Conservation (phyloP, 2,113 vertebrate genomes). For the Melanerpes formicivorus region DNA sequence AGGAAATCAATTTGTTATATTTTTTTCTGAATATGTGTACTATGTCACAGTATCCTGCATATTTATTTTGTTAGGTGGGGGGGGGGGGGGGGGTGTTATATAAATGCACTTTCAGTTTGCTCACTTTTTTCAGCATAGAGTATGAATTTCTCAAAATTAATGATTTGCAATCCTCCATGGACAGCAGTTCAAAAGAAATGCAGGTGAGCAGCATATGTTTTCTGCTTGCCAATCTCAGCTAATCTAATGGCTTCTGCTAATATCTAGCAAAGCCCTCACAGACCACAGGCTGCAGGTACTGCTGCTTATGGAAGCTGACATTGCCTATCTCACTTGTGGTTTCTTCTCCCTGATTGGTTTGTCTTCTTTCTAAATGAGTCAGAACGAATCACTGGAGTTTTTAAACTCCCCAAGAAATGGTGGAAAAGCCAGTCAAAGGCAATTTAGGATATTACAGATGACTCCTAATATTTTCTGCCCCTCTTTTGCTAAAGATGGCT, state of each 20-base stretch:
- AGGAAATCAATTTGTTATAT: neutral
- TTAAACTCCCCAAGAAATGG: neutral
- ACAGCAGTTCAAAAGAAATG: conserved; percentile 10
- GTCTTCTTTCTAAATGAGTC: neutral
- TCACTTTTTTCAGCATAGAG: neutral
- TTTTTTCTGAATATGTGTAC: neutral
- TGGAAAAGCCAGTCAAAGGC: neutral
- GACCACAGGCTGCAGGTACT: neutral
- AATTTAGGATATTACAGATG: neutral
- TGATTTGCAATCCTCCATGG: neutral
- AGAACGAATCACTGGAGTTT: neutral
- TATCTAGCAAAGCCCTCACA: neutral
- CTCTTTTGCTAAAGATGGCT: neutral
- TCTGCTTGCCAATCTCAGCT: neutral
- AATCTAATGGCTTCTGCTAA: neutral
- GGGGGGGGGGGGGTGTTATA: neutral
- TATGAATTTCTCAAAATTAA: neutral
- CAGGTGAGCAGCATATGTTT: neutral
- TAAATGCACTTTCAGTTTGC: neutral
- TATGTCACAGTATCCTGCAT: neutral
- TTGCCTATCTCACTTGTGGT: neutral
- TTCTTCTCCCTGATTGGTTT: neutral
- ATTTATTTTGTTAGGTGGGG: neutral
- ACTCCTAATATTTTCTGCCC: neutral
- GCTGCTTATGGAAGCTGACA: neutral